phyloP scores from a whole-genome alignment of 1,140 invertebrate species.

The Mylabris phalerata region DNA sequence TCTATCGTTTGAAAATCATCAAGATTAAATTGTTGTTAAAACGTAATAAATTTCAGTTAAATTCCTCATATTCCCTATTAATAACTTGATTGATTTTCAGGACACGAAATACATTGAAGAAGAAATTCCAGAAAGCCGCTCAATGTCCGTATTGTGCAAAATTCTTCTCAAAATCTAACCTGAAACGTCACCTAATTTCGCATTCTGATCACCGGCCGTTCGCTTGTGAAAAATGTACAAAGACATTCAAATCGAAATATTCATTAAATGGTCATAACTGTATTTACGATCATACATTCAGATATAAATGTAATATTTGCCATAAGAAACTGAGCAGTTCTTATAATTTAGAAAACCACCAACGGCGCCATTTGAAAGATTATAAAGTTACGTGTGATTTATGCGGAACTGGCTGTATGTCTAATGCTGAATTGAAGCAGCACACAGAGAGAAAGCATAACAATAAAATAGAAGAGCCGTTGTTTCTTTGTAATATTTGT shows the following conservation, averaged over 20 bases:
- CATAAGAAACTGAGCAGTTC: conserved; percentile 59
- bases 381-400: conserved; percentile 31
- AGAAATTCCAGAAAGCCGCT: conserved; percentile 3
- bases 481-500: conserved; percentile 2
- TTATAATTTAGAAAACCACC: conserved; percentile 59
- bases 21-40: not conserved
- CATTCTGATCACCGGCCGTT: conserved; percentile 71
- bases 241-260: conserved; percentile 46
- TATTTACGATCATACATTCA: conserved; percentile 26
- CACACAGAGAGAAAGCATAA: too few relatives aligned
- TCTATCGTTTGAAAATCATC: too few relatives aligned
- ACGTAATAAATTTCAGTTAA: not conserved
- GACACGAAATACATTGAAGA: not conserved
- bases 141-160: conserved; percentile 11
- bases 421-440: conserved; percentile 17
- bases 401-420: conserved; percentile 30
- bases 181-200: conserved; percentile 63
- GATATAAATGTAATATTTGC: conserved; percentile 37
- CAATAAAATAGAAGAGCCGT: too few relatives aligned
- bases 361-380: conserved; percentile 53
- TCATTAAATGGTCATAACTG: conserved; percentile 45
- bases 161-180: conserved; percentile 10
- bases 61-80: not conserved
- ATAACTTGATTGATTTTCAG: conserved; percentile 1
- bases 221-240: conserved; percentile 58